Evolutionary conservation across 2,797 vertebrate genomes (phyloP).

Genomic region (Lacerta viridis): DNA sequence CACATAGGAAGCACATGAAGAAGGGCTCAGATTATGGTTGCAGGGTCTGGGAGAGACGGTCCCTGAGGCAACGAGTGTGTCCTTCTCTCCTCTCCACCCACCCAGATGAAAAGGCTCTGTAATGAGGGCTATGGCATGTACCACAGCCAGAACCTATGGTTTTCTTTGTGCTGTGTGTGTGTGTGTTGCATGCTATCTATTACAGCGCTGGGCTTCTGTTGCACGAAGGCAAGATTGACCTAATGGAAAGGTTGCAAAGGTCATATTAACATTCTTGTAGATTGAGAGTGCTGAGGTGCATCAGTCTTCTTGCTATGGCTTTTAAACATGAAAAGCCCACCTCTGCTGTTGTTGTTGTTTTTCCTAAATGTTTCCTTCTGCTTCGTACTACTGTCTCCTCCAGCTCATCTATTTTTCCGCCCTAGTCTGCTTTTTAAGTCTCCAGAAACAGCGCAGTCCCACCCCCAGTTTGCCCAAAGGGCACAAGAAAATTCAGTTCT

Average conservation of each 20-base stretch:
- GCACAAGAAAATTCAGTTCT: not conserved
- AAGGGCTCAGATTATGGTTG: too few relatives aligned
- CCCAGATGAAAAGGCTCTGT: conserved; percentile 20
- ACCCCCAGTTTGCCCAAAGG: not conserved
- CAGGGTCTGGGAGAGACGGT: too few relatives aligned
- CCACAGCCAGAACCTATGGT: not conserved
- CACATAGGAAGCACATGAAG: too few relatives aligned
- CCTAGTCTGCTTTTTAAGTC: not conserved
- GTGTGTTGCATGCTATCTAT: not conserved
- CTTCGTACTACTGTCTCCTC: too few relatives aligned
- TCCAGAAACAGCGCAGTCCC: not conserved
- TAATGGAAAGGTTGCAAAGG: conserved; percentile 47
- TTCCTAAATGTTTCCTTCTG: not conserved
- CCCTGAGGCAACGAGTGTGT: not conserved
- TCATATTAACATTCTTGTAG: conserved; percentile 61
- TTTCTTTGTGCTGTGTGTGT: not conserved
- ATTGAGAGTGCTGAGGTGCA: not conserved
- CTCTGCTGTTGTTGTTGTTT: not conserved
- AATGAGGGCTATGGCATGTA: not conserved
- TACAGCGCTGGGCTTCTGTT: conserved; percentile 35
- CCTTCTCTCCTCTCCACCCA: not conserved
- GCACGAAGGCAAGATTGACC: conserved; percentile 8
- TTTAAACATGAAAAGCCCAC: not conserved
- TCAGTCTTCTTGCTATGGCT: not conserved
- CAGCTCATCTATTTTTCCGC: too few relatives aligned